phyloP scores from a whole-genome alignment of 2,113 vertebrate genomes.

The Gymnobelideus leadbeateri region DNA sequence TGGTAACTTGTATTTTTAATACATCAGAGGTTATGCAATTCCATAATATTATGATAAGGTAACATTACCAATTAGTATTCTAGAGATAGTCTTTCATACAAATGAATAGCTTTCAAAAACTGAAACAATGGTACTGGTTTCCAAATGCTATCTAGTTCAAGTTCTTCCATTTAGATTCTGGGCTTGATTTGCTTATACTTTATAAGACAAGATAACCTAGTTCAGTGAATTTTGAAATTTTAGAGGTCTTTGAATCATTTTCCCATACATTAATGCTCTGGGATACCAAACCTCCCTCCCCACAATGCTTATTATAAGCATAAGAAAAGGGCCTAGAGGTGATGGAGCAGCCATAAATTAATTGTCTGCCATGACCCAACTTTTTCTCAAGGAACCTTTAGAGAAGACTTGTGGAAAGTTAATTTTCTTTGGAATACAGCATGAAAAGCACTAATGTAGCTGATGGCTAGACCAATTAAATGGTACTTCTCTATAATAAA shows the following conservation, averaged over 20 bases:
- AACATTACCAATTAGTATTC: neutral
- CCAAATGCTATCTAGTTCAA: neutral
- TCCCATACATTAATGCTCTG: neutral
- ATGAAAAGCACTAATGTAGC: neutral
- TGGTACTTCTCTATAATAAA: constrained; percentile 39
- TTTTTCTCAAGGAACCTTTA: constrained; percentile 17
- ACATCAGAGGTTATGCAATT: neutral
- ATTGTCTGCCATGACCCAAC: neutral
- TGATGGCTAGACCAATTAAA: neutral
- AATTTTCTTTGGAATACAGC: constrained; percentile 49
- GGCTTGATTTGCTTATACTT: neutral
- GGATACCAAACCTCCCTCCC: neutral
- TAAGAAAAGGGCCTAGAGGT: constrained; percentile 12
- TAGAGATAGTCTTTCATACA: neutral
- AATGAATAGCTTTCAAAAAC: neutral
- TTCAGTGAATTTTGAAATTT: neutral
- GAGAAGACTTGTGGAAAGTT: constrained; percentile 15
- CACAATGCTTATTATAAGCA: neutral
- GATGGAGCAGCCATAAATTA: constrained; percentile 42
- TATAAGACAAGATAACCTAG: neutral
- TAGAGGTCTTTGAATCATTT: constrained; percentile 2
- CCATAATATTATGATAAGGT: neutral
- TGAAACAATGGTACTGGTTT: neutral
- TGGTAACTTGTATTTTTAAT: neutral
- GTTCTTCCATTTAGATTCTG: neutral